Base-by-base conservation (phyloP, 2,888 invertebrate genomes). In the Crematogaster levior region DNA sequence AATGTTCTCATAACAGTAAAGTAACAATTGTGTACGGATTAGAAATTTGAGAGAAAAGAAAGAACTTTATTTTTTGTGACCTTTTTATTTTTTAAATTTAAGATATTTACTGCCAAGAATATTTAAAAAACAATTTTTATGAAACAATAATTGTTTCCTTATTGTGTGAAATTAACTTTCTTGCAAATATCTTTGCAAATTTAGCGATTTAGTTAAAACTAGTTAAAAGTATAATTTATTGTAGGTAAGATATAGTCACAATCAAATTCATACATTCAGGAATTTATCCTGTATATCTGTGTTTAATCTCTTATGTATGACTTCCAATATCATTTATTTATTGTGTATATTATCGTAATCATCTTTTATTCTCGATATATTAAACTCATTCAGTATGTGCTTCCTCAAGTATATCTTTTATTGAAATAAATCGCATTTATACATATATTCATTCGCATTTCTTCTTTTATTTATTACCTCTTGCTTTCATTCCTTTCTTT, bases 111-210 rank as follows among this genome's bases (percentile, higher is more conserved):
- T n/a, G n/a, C n/a, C 4, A 61, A 3, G 34, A 30, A 46, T 10
- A 4, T 21, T 68, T 68, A 5, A 7, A 7, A 48, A 48, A 1
- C 4, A 5, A 51, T n/a, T 66, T 12, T 15, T 51, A 60, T 34
- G 4, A 30, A 58, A 34, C 30, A n/a, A 34, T 34, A n/a, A 30
- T 30, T 30, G 30, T 66, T 48, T 66, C n/a, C 9, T 46, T n/a
- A 66, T 66, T 46, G 12, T n/a, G 6, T 27, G 3, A 48, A 48
- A 48, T 51, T 34, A 68, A 68, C 0, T 68, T 48, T 9, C 3
- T 66, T 7, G 27, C 7, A 68, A 48, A 68, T 12, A n/a, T 66
- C 18, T 43, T 63, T 24, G 10, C n/a, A 66, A 46, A 66, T 66
- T 66, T 27, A 27, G 3, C 6, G 6, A 46, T 43, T 46, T 30